A percentile compares a stretch with the other conserved stretches of the same genome.
Evolutionary conservation across 2,113 vertebrate species (phyloP).

Genomic region (Nanorana parkeri): DNA sequence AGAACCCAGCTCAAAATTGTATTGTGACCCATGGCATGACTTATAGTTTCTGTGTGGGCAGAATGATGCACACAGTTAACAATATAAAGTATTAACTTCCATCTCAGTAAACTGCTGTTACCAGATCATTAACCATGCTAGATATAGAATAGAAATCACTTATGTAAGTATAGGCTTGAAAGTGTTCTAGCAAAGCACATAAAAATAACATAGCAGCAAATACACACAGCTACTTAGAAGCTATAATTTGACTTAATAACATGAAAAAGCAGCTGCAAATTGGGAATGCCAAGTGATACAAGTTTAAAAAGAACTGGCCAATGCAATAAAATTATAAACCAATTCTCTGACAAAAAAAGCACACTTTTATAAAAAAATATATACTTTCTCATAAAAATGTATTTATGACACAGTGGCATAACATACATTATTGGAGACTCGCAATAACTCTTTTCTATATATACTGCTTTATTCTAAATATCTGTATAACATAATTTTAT

Average conservation of each 20-base stretch:
- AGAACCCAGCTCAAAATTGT: neutral
- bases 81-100: constrained; percentile 34
- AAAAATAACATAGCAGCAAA: neutral
- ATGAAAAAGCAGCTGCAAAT: constrained; percentile 19
- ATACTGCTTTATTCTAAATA: too few species aligned
- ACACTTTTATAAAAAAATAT: too few species aligned
- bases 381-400: too few species aligned
- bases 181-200: neutral
- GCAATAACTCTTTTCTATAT: too few species aligned
- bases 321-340: too few species aligned
- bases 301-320: neutral
- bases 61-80: constrained; percentile 21
- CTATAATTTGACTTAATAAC: neutral
- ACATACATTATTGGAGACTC: too few species aligned
- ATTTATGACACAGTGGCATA: too few species aligned
- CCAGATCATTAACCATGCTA: constrained; percentile 34
- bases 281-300: constrained; percentile 4
- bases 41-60: constrained; percentile 17
- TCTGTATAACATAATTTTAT: too few species aligned
- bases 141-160: constrained; percentile 21
- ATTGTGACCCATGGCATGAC: neutral
- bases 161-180: constrained; percentile 16
- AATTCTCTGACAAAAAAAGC: too few species aligned
- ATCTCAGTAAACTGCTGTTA: constrained; percentile 20
- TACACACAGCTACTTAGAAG: neutral